phyloP scores from a whole-genome alignment of 2,888 invertebrate genomes.

The Crocallis elinguaria region DNA sequence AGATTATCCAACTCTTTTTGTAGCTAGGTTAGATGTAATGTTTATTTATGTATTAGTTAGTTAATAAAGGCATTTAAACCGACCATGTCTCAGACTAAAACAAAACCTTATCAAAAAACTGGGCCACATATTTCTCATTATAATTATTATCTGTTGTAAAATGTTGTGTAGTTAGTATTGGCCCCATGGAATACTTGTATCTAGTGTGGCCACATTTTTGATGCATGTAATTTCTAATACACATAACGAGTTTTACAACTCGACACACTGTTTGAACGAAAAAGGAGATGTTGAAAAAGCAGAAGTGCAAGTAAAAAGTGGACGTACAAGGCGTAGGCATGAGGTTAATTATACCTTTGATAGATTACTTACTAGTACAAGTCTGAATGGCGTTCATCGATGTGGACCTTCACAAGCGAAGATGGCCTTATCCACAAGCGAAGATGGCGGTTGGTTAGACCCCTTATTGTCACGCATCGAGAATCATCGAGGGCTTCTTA shows the following conservation, averaged over 20 bases:
- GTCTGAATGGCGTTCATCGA: neutral
- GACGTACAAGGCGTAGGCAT: neutral
- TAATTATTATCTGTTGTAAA: too few relatives aligned
- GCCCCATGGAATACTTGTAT: neutral
- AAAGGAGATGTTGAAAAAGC: slow-evolving; percentile 18
- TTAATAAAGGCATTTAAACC: too few relatives aligned
- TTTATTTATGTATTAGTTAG: too few relatives aligned
- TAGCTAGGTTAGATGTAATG: too few relatives aligned
- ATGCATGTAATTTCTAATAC: slow-evolving; percentile 27
- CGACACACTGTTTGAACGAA: slow-evolving; percentile 11
- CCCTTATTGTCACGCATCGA: neutral
- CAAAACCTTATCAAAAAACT: too few relatives aligned
- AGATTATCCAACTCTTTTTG: too few relatives aligned
- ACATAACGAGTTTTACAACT: slow-evolving; percentile 24
- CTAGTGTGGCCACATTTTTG: slow-evolving; percentile 28
- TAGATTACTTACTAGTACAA: slow-evolving; percentile 1
- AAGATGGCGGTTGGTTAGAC: neutral
- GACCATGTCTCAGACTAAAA: too few relatives aligned
- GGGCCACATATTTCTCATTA: too few relatives aligned
- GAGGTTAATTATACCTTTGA: slow-evolving; percentile 7
- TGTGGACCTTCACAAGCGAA: neutral
- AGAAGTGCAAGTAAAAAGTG: slow-evolving; percentile 14
- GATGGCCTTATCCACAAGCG: too few relatives aligned
- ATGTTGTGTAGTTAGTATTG: neutral
- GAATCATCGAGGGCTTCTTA: too few relatives aligned